Evolutionary conservation across 1,140 invertebrate genomes (phyloP).

Genomic region (Drosophila neocordata): DNA sequence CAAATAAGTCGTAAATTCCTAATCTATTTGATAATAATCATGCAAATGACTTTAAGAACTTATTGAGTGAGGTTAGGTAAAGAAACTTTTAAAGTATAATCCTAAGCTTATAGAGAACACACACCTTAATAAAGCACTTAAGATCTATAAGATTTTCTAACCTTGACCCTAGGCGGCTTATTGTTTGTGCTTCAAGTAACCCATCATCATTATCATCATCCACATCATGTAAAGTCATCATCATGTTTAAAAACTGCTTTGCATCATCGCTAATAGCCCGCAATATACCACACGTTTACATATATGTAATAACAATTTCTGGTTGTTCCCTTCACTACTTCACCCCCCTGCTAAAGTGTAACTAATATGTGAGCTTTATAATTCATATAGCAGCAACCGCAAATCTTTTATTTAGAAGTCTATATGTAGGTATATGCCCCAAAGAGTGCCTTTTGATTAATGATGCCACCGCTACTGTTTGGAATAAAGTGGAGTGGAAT

Average conservation of each 20-base stretch:
- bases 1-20: slow-evolving; percentile 37
- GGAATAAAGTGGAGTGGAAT: not conserved
- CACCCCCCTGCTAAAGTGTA: slow-evolving; percentile 50
- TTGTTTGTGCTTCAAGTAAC: not conserved
- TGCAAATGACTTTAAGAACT: not conserved
- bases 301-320: slow-evolving; percentile 31
- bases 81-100: not conserved
- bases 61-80: not conserved
- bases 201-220: slow-evolving; percentile 40
- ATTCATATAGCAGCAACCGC: slow-evolving; percentile 7
- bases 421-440: slow-evolving; percentile 7
- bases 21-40: not conserved
- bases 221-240: slow-evolving; percentile 9
- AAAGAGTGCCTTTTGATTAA: slow-evolving; percentile 70
- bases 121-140: slow-evolving; percentile 6
- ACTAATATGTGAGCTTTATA: slow-evolving; percentile 61
- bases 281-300: not conserved
- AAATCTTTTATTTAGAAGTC: slow-evolving; percentile 17
- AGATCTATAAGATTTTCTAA: slow-evolving; percentile 11
- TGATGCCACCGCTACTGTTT: slow-evolving; percentile 71
- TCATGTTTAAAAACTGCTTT: slow-evolving; percentile 39
- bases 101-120: slow-evolving; percentile 8
- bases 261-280: slow-evolving; percentile 55
- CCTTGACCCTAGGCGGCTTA: slow-evolving; percentile 46
- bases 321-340: slow-evolving; percentile 13